Conservation (phyloP, 2,797 vertebrate species). For the Streptopelia turtur region DNA sequence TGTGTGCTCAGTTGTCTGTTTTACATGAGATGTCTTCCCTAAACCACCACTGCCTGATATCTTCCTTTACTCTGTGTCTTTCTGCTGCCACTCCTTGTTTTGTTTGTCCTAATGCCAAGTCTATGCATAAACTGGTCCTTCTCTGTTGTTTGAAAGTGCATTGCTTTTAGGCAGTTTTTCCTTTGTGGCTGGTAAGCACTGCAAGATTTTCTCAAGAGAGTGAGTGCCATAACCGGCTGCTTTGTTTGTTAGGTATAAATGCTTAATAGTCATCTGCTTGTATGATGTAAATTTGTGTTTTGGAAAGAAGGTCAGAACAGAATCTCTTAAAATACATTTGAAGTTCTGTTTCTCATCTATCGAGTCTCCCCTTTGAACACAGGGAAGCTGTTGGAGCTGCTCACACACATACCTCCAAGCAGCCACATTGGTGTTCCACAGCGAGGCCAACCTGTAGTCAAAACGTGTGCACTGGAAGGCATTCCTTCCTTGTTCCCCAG, state of each 20-base stretch:
- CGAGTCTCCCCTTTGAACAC: not conserved
- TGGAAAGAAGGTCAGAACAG: not conserved
- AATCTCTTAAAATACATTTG: not conserved
- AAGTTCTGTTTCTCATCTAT: not conserved
- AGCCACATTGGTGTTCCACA: not conserved
- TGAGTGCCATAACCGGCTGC: not conserved
- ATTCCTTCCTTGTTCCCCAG: not conserved
- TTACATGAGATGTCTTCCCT: not conserved
- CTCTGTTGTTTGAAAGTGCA: not conserved
- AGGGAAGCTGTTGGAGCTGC: not conserved
- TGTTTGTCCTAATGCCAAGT: not conserved
- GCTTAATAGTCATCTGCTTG: not conserved
- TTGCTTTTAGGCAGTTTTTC: not conserved
- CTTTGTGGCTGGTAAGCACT: not conserved
- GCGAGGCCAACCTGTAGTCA: not conserved
- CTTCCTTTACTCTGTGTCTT: not conserved
- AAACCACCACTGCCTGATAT: not conserved
- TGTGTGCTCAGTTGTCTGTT: not conserved
- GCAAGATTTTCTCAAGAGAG: not conserved
- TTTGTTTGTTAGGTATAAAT: not conserved
- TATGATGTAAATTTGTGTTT: not conserved
- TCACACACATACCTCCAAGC: rapidly evolving
- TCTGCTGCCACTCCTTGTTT: not conserved
- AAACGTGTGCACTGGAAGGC: not conserved
- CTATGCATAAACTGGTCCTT: not conserved